These are phyloP conservation scores for Thryonomys swinderianus DNA, from an alignment of 2,113 vertebrate species.

Conservation along the genomic window DNA sequence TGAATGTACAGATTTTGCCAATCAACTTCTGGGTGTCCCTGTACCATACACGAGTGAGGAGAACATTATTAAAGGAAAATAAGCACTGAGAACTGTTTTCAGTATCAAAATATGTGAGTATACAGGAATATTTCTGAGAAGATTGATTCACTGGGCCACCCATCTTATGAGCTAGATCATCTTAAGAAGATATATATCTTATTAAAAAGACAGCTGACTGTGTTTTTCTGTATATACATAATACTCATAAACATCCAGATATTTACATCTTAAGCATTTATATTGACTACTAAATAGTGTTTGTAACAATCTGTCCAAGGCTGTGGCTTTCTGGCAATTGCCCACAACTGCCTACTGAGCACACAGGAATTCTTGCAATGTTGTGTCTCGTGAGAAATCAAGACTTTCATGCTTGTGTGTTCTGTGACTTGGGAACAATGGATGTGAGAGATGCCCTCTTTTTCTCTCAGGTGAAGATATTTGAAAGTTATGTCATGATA, in stretches of 20 bases:
- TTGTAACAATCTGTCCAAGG: not conserved
- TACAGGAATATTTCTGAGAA: not conserved
- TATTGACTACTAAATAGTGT: not conserved
- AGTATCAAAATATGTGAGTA: no score
- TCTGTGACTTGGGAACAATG: not conserved
- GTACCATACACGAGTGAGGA: not conserved
- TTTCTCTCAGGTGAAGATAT: not conserved
- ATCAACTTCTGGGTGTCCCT: not conserved
- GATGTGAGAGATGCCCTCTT: not conserved
- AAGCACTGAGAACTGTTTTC: no score
- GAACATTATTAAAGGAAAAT: no score
- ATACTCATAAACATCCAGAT: not conserved
- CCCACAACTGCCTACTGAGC: not conserved
- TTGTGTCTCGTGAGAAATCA: not conserved
- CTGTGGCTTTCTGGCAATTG: not conserved
- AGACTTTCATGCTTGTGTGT: accelerated
- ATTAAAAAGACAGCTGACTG: not conserved
- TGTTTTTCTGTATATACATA: not conserved
- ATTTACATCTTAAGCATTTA: not conserved
- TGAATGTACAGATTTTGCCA: not conserved
- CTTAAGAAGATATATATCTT: not conserved
- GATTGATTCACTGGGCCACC: not conserved
- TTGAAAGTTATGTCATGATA: not conserved
- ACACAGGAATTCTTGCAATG: not conserved
- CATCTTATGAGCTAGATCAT: not conserved